Conservation (phyloP, 23 tunicate species). For the Halocynthia aurantium region DNA sequence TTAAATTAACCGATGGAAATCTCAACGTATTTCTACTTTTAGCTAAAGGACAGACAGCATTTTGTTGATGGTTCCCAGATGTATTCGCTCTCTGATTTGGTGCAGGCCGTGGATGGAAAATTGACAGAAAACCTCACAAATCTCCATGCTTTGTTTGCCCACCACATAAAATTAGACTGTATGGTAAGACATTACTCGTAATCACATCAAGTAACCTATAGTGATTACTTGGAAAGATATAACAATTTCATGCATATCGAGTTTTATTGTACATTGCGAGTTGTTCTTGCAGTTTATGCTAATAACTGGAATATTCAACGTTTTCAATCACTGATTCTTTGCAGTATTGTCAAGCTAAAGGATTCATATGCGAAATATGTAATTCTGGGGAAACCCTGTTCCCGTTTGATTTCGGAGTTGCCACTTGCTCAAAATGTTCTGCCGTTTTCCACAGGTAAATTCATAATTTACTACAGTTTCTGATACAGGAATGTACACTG, state of each 20-base stretch:
- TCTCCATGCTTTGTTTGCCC: slow-evolving; percentile 55
- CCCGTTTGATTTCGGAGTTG: slow-evolving; percentile 73
- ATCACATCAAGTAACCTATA: too few species aligned
- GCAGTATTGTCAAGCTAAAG: slow-evolving; percentile 83
- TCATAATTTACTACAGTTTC: neutral
- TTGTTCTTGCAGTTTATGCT: neutral
- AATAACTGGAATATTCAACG: neutral
- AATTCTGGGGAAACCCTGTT: slow-evolving; percentile 73
- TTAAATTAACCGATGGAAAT: too few species aligned
- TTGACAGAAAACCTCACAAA: slow-evolving; percentile 37
- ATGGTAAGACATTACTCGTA: slow-evolving; percentile 16
- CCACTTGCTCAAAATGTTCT: slow-evolving; percentile 60
- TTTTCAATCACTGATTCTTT: neutral
- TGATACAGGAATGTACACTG: neutral
- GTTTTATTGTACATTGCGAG: too few species aligned
- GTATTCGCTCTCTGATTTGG: slow-evolving; percentile 78
- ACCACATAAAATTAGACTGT: slow-evolving; percentile 92
- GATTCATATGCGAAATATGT: slow-evolving; percentile 95
- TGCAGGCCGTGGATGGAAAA: slow-evolving; percentile 33
- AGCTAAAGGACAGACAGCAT: slow-evolving; percentile 77
- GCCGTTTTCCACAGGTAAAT: slow-evolving; percentile 85
- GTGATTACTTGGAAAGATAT: too few species aligned
- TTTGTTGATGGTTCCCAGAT: slow-evolving; percentile 78
- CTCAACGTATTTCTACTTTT: too few species aligned
- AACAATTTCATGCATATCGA: too few species aligned